A percentile compares a stretch with the other conserved stretches of the same genome.
phyloP scores from a whole-genome alignment of 2,113 vertebrate species.

The Delphinus delphis region DNA sequence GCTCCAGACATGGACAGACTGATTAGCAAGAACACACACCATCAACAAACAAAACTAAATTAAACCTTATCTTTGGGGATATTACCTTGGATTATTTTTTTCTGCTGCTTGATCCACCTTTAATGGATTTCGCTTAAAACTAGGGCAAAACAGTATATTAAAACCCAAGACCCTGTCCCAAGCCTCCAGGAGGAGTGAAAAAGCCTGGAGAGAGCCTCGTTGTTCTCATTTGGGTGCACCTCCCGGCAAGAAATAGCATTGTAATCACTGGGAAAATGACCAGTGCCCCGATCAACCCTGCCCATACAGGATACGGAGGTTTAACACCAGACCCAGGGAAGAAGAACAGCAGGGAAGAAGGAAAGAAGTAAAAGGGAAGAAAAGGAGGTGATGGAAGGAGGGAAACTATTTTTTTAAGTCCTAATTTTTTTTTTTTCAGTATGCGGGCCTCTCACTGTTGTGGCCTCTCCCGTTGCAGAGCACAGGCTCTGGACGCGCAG shows the following conservation, averaged over 20 bases:
- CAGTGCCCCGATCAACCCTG: not conserved
- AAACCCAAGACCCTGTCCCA: not conserved
- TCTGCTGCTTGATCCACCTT: not conserved
- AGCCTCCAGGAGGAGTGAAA: not conserved
- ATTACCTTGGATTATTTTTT: not conserved
- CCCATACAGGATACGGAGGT: not conserved
- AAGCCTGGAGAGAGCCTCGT: not conserved
- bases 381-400: not conserved
- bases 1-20: conserved; percentile 66
- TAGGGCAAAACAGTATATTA: not conserved
- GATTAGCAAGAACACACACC: conserved; percentile 26
- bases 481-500: too few relatives aligned
- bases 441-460: too few relatives aligned
- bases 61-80: not conserved
- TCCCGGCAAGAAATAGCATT: not conserved
- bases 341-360: not conserved
- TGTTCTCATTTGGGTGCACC: not conserved
- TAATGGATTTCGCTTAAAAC: not conserved
- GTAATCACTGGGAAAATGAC: not conserved
- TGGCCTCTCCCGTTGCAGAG: too few relatives aligned
- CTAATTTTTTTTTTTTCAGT: too few relatives aligned
- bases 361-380: not conserved
- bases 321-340: not conserved
- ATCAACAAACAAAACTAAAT: not conserved
- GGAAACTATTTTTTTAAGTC: not conserved